Percentiles rank a stretch among this genome's conserved stretches.
These are phyloP conservation scores for Oncorhynchus tshawytscha DNA, from an alignment of 2,113 vertebrate genomes.

Conservation along the genomic window DNA sequence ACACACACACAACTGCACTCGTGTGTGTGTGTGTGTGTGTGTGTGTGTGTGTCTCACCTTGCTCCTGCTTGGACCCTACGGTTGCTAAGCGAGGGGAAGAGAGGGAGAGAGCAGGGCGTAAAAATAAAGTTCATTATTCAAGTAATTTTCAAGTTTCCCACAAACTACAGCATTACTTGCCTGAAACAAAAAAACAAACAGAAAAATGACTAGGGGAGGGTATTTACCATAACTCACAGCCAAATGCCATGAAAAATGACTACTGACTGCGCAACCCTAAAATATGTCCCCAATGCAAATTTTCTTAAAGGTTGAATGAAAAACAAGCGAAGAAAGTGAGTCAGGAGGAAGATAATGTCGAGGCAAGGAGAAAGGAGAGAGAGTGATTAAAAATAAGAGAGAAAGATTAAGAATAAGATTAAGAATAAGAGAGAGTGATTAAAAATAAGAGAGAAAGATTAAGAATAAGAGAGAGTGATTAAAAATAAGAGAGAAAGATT, in stretches of 20 bases:
- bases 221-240: conserved; percentile 75
- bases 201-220: conserved; percentile 69
- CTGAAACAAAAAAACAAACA: conserved; percentile 58
- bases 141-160: conserved; percentile 10
- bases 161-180: conserved; percentile 35
- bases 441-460: conserved; percentile 23
- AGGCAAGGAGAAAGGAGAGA: conserved; percentile 57
- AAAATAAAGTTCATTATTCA: conserved; percentile 47
- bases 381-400: conserved; percentile 35
- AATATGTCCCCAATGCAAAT: conserved; percentile 77
- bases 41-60: conserved; percentile 54
- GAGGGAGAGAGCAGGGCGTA: conserved; percentile 11
- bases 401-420: conserved; percentile 12
- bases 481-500: conserved; percentile 17
- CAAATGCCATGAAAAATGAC: conserved; percentile 74
- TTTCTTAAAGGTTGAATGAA: conserved; percentile 72
- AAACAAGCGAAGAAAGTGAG: conserved; percentile 55
- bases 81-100: conserved; percentile 51
- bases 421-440: conserved; percentile 53
- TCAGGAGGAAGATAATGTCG: conserved; percentile 67
- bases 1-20: neutral
- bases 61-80: conserved; percentile 58
- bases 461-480: neutral
- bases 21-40: too few relatives aligned
- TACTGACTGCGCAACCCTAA: conserved; percentile 69